Evolutionary conservation across 1,140 invertebrate genomes (phyloP).

Genomic region (Triops cancriformis): DNA sequence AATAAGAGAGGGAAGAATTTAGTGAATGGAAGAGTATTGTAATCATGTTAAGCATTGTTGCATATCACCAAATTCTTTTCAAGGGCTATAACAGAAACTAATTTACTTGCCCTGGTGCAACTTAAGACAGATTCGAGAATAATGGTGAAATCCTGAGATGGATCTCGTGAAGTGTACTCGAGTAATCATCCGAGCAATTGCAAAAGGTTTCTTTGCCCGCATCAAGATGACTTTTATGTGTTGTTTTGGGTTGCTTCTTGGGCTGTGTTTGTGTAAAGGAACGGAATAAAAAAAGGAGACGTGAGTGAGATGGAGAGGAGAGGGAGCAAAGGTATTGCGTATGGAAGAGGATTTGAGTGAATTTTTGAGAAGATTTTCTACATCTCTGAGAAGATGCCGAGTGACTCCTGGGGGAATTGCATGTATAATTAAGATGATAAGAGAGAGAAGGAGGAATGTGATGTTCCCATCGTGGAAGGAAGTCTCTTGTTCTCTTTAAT

Average conservation of each 20-base stretch:
- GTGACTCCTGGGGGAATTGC: conserved; percentile 1
- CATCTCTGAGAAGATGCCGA: neutral
- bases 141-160: neutral
- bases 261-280: neutral
- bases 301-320: neutral
- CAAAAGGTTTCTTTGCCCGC: neutral
- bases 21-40: too few relatives aligned
- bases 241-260: neutral
- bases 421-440: conserved; percentile 8
- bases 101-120: neutral
- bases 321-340: conserved; percentile 9
- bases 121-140: neutral
- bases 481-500: conserved; percentile 14
- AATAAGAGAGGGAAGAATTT: too few relatives aligned
- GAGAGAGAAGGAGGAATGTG: neutral
- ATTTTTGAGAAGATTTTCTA: conserved; percentile 5
- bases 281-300: too few relatives aligned
- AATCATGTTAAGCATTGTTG: too few relatives aligned
- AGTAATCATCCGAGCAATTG: neutral
- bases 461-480: neutral
- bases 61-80: too few relatives aligned
- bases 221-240: neutral
- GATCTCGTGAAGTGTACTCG: neutral
- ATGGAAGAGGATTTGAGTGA: neutral
- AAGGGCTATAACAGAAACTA: too few relatives aligned